Evolutionary conservation across 2,113 vertebrate species (phyloP).

Genomic region (Channa maculata): DNA sequence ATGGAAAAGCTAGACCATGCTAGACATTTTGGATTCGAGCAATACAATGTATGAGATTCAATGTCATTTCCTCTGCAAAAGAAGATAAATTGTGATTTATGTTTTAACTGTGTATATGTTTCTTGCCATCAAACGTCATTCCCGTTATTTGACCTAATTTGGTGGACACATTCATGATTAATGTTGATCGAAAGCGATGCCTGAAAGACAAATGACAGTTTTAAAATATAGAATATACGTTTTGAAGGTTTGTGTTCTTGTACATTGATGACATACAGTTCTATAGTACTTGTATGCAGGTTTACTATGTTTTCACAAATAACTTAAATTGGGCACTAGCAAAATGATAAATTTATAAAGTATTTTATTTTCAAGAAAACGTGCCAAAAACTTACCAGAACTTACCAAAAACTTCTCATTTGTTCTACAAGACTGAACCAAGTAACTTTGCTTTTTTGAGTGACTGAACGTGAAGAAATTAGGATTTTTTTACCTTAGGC

Average conservation of each 20-base stretch:
- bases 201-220: not conserved
- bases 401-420: too few species aligned
- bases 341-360: not conserved
- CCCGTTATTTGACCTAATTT: constrained; percentile 10
- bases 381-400: too few species aligned
- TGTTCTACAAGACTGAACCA: too few species aligned
- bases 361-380: too few species aligned
- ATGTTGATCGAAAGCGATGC: constrained; percentile 1
- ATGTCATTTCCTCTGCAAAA: constrained; percentile 19
- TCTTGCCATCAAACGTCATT: constrained; percentile 9
- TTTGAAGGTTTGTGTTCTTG: not conserved
- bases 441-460: too few species aligned
- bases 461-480: too few species aligned
- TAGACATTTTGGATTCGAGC: constrained; percentile 7
- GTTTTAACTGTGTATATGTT: constrained; percentile 24
- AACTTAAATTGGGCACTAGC: not conserved
- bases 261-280: not conserved
- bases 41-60: not conserved
- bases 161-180: not conserved
- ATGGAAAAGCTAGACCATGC: constrained; percentile 34
- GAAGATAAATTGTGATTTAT: not conserved
- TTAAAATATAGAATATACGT: not conserved
- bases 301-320: not conserved
- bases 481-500: too few species aligned
- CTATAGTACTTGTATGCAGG: too few species aligned